phyloP scores from a whole-genome alignment of 2,888 invertebrate species.

The Meteorus cinctellus region DNA sequence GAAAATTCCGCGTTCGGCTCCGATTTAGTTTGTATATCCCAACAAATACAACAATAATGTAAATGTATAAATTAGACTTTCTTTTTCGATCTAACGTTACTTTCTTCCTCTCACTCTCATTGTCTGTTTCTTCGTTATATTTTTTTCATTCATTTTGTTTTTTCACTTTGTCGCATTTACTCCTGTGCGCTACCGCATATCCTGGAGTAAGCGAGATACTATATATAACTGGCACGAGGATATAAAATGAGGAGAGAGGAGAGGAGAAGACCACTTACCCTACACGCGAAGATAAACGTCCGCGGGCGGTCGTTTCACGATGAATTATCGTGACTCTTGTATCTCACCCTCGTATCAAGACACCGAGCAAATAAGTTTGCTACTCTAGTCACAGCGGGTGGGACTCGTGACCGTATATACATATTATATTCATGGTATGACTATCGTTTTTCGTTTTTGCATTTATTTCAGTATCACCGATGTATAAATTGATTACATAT shows the following conservation, averaged over 20 bases:
- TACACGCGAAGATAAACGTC: conserved; percentile 64
- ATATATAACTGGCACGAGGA: conserved; percentile 22
- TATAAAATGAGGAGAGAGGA: conserved; percentile 40
- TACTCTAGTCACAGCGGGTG: conserved; percentile 44
- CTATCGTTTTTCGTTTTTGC: background rate
- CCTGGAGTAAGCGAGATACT: conserved; percentile 50
- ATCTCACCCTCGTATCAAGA: conserved; percentile 59
- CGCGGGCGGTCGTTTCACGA: conserved; percentile 64
- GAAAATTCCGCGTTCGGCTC: conserved; percentile 6
- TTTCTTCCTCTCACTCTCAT: conserved; percentile 1
- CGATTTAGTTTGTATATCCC: background rate
- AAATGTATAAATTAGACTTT: background rate
- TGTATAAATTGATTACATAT: background rate
- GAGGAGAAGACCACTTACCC: conserved; percentile 53
- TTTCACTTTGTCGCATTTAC: conserved; percentile 36
- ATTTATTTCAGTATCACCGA: background rate
- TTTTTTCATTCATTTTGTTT: conserved; percentile 48
- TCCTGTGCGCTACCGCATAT: conserved; percentile 45
- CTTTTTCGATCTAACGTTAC: background rate
- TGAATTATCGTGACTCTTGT: conserved; percentile 62
- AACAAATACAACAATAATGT: background rate
- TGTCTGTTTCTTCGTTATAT: background rate
- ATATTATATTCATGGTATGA: conserved; percentile 14
- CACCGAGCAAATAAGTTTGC: conserved; percentile 54
- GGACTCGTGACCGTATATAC: conserved; percentile 17